These are phyloP conservation scores for Coregonus ussuriensis DNA, from an alignment of 2,797 vertebrate species.

Conservation along the genomic window DNA sequence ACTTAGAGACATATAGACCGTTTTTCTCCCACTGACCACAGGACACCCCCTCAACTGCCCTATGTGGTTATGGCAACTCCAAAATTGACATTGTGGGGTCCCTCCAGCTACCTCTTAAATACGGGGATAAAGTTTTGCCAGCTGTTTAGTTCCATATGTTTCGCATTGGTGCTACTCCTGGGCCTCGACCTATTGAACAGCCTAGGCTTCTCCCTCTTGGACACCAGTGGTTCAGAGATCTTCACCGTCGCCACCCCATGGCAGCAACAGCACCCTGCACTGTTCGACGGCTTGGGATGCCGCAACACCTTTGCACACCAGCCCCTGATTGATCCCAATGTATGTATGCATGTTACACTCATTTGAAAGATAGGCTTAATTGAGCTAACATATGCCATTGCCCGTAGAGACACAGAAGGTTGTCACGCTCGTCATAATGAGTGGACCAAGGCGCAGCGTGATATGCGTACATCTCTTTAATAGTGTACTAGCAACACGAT, in stretches of 20 bases:
- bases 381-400: neutral
- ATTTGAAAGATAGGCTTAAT: no score
- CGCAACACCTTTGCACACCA: conserved; percentile 12
- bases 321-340: conserved; percentile 1
- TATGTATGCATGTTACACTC: no score
- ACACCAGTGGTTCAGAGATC: conserved; percentile 8
- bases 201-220: conserved; percentile 12
- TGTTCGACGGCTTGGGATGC: conserved; percentile 25
- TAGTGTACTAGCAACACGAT: no score
- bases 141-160: neutral
- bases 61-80: conserved; percentile 17
- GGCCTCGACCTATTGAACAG: conserved; percentile 10
- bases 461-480: no score
- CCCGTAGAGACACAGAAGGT: neutral
- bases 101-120: neutral
- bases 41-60: neutral
- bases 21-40: neutral
- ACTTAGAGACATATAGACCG: neutral
- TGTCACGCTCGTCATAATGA: no score
- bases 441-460: no score
- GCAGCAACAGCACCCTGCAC: conserved; percentile 10
- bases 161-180: neutral
- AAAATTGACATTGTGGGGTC: conserved; percentile 10
- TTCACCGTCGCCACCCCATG: neutral
- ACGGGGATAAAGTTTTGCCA: neutral